A percentile compares a stretch with the other conserved stretches of the same genome.
phyloP scores from a whole-genome alignment of 2,888 invertebrate genomes.

The Boloria euphrosyne region DNA sequence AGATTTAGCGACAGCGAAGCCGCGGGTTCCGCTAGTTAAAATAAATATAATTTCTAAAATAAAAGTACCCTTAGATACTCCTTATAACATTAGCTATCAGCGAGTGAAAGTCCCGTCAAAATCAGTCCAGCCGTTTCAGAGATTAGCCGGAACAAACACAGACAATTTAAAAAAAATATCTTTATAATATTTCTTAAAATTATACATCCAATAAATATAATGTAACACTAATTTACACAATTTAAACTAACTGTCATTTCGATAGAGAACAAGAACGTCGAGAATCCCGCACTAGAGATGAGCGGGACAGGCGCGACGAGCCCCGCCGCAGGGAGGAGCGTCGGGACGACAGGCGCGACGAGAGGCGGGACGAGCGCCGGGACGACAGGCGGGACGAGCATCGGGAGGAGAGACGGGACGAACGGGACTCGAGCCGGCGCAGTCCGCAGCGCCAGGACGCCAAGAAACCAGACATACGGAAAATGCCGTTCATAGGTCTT shows the following conservation, averaged over 20 bases:
- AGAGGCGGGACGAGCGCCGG: slow-evolving; percentile 36
- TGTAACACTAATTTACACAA: too few relatives aligned
- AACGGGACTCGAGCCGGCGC: slow-evolving; percentile 39
- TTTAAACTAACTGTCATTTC: background rate
- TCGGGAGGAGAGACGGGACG: slow-evolving; percentile 36
- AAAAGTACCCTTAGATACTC: too few relatives aligned
- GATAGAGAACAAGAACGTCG: slow-evolving; percentile 40
- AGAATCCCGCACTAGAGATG: slow-evolving; percentile 37
- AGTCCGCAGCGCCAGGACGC: slow-evolving; percentile 46
- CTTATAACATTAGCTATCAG: too few relatives aligned
- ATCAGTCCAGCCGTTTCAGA: too few relatives aligned
- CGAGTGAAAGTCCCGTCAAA: too few relatives aligned
- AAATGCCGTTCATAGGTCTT: slow-evolving; percentile 90
- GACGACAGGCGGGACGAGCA: slow-evolving; percentile 39
- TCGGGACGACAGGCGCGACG: slow-evolving; percentile 38
- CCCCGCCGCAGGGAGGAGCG: slow-evolving; percentile 37
- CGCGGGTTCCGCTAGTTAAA: too few relatives aligned
- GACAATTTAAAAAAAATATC: too few relatives aligned
- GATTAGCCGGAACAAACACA: too few relatives aligned
- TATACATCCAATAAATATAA: too few relatives aligned
- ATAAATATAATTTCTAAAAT: too few relatives aligned
- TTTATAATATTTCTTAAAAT: too few relatives aligned
- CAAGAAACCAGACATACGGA: slow-evolving; percentile 83
- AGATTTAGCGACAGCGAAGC: too few relatives aligned
- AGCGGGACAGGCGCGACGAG: slow-evolving; percentile 30